Conservation (phyloP, 2,797 vertebrate species). For the Sciaenops ocellatus region DNA sequence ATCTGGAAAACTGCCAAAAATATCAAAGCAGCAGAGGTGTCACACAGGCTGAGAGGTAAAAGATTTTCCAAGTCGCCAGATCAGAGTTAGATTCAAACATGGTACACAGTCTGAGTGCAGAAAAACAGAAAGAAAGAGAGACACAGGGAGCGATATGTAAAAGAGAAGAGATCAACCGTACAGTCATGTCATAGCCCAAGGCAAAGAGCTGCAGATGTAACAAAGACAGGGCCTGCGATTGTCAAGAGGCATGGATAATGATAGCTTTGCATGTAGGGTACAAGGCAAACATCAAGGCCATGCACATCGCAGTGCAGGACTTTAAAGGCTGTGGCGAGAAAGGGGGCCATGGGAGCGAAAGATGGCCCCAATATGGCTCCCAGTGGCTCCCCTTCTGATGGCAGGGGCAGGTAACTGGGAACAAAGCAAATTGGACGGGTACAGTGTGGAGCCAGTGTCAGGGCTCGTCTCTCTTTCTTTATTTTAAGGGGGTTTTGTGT, state of each 20-base stretch:
- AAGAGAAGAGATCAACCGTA: slow-evolving; percentile 86
- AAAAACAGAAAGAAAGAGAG: slow-evolving; percentile 61
- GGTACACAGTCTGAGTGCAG: slow-evolving; percentile 55
- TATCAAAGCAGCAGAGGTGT: slow-evolving; percentile 73
- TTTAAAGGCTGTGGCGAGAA: slow-evolving; percentile 79
- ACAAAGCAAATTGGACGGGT: slow-evolving; percentile 80
- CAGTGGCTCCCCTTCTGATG: slow-evolving; percentile 73
- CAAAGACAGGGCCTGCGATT: slow-evolving; percentile 84
- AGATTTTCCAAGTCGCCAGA: slow-evolving; percentile 70
- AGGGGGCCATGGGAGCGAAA: slow-evolving; percentile 67
- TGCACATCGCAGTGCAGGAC: slow-evolving; percentile 74
- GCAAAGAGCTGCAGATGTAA: slow-evolving; percentile 85
- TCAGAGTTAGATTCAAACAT: slow-evolving; percentile 65
- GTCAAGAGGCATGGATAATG: slow-evolving; percentile 89
- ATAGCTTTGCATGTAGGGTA: slow-evolving; percentile 87
- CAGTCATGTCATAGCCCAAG: slow-evolving; percentile 84
- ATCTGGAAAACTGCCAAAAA: slow-evolving; percentile 23
- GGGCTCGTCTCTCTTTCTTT: slow-evolving; percentile 40
- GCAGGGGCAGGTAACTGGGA: slow-evolving; percentile 82
- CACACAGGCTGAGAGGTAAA: slow-evolving; percentile 75
- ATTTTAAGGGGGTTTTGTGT: slow-evolving; percentile 52
- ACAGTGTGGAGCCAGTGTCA: slow-evolving; percentile 56
- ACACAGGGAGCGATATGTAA: slow-evolving; percentile 83
- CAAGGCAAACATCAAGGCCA: slow-evolving; percentile 86
- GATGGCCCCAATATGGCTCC: slow-evolving; percentile 76